Base-by-base conservation (phyloP, 2,888 invertebrate genomes). In the Blastobasis lacticolella region DNA sequence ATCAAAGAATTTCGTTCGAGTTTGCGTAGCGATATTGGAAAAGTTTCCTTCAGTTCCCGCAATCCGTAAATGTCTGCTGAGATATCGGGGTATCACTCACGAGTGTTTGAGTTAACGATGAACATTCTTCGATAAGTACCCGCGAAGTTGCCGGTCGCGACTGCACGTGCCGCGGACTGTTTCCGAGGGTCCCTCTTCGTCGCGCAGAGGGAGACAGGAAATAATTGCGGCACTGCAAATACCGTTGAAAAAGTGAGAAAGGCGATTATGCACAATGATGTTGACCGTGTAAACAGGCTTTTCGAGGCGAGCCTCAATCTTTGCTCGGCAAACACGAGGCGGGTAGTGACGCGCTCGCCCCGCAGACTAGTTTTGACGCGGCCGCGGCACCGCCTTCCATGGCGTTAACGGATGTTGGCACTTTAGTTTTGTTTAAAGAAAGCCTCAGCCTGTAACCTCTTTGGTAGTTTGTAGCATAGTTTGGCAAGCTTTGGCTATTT, bases 1-100 rank as follows among this genome's bases (percentile, higher is more conserved):
- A 83, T 81, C 80, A 74, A 81, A 80, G 78, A 73, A 76, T 78
- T 72, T 63, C 59, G 58, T 50, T 42, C 49, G 56, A 78, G 75
- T 79, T 80, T 75, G 69, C 68, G 66, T 66, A 66, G 63, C 64
- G 76, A 75, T 81, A 83, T 84, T 83, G 82, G 78, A 76, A 79
- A 83, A 83, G 73, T 84, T 84, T 68, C 52, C 55, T 52, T 61
- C 59, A 58, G 66, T 66, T 67, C 61, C 62, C 62, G 66, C 72
- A 69, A 78, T 78, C 69, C 67, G 71, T 72, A 73, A 77, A 74
- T 72, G 75, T 77, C 75, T 71, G 55, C 59, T 57, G 60, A 66
- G 71, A 67, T 73, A 78, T 77, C 75, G 23, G 23, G 23, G 23
- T 8, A 8, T 42, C 42, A 73, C 73, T 75, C 76, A 78, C 72